Evolutionary conservation across 2,888 invertebrate species (phyloP).

Genomic region (Zaprionus lineosus): DNA sequence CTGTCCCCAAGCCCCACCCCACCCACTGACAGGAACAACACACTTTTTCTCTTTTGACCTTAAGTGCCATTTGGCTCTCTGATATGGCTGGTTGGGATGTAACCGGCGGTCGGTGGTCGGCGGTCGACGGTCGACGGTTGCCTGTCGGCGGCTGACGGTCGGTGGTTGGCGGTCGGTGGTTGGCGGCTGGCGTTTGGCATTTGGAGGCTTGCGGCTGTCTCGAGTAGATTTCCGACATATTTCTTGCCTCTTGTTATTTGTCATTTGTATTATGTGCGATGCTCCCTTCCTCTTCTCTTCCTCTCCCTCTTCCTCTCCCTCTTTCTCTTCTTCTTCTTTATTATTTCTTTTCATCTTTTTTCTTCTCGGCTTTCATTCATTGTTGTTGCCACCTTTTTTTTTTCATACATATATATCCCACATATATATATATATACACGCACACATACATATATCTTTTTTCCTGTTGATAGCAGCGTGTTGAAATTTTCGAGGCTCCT

Average conservation of each 20-base stretch:
- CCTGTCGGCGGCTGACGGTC: conserved; percentile 37
- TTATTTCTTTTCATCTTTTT: background rate
- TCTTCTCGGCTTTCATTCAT: conserved; percentile 1
- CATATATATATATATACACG: too few relatives aligned
- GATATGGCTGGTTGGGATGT: conserved; percentile 43
- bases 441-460: background rate
- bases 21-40: too few relatives aligned
- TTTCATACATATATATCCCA: too few relatives aligned
- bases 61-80: conserved; percentile 59
- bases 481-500: conserved; percentile 33
- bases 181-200: conserved; percentile 51
- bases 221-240: conserved; percentile 73
- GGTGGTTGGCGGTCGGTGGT: conserved; percentile 12
- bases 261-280: conserved; percentile 62
- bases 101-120: conserved; percentile 46
- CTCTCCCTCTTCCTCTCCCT: background rate
- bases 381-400: background rate
- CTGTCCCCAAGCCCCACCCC: too few relatives aligned
- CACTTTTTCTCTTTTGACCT: conserved; percentile 35
- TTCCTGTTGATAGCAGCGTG: conserved; percentile 12
- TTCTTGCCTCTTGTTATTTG: conserved; percentile 69
- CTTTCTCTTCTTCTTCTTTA: conserved; percentile 1
- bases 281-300: background rate
- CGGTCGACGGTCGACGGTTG: conserved; percentile 36
- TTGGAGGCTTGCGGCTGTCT: conserved; percentile 61